A percentile compares a stretch with the other conserved stretches of the same genome.
phyloP scores from a whole-genome alignment of 64 coral and sea anemone species.

The Pachyseris speciosa region DNA sequence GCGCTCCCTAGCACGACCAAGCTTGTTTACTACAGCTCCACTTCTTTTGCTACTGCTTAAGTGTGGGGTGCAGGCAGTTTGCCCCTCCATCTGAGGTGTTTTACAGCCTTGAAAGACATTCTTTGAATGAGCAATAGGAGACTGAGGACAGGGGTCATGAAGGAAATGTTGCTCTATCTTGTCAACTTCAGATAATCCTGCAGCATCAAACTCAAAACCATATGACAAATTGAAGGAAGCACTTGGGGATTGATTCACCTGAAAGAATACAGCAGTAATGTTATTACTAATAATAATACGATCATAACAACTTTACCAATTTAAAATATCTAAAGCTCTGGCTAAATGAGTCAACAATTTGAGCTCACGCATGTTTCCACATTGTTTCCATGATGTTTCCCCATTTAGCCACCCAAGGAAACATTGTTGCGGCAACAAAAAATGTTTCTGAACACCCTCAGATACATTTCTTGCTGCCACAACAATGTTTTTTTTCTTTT shows the following conservation, averaged over 20 bases:
- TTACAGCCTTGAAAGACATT: neutral
- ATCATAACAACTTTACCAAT: neutral
- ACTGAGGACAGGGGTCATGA: neutral
- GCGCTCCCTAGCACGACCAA: slow-evolving; percentile 49
- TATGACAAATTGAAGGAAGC: slow-evolving; percentile 77
- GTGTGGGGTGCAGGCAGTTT: neutral
- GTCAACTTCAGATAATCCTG: slow-evolving; percentile 84
- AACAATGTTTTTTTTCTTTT: too few species aligned
- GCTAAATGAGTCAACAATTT: too few species aligned
- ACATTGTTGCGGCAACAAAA: too few species aligned
- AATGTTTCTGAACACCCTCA: too few species aligned
- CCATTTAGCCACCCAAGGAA: too few species aligned
- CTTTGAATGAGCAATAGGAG: neutral
- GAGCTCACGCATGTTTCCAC: too few species aligned
- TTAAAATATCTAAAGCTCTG: too few species aligned
- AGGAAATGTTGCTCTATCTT: slow-evolving; percentile 71
- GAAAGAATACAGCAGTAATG: neutral
- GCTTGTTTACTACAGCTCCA: neutral
- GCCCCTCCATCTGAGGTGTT: neutral
- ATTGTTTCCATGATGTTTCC: too few species aligned
- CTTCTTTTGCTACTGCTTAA: neutral
- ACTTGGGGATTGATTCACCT: slow-evolving; percentile 6
- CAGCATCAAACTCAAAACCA: slow-evolving; percentile 96
- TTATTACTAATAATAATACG: neutral
- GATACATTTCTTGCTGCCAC: too few species aligned